Conservation (phyloP, 2,888 invertebrate species). For the Patella depressa region DNA sequence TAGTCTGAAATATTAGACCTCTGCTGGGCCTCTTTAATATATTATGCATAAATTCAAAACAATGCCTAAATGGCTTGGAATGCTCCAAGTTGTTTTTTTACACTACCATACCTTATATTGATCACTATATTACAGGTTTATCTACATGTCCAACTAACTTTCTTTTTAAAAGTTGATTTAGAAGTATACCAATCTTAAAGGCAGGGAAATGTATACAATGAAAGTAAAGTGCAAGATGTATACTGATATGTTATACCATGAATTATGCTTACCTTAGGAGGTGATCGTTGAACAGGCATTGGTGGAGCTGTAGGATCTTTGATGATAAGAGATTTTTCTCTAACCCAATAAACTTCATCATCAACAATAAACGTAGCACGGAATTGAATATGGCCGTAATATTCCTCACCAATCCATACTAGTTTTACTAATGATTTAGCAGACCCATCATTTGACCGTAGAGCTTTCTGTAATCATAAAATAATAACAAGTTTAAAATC, state of each 20-base stretch:
- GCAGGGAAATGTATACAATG: background rate
- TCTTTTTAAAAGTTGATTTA: no score
- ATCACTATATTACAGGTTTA: no score
- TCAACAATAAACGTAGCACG: conserved; percentile 60
- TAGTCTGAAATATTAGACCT: no score
- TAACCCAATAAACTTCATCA: conserved; percentile 60
- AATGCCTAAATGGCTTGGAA: no score
- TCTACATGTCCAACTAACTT: no score
- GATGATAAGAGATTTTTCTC: conserved; percentile 58
- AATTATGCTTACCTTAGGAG: conserved; percentile 42
- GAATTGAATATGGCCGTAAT: conserved; percentile 56
- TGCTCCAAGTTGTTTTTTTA: no score
- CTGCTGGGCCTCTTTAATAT: no score
- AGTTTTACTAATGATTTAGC: conserved; percentile 46
- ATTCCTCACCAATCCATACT: conserved; percentile 52
- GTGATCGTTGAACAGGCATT: conserved; percentile 39
- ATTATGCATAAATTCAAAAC: no score
- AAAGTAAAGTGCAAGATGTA: background rate
- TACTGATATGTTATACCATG: background rate
- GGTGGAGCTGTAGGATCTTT: conserved; percentile 46
- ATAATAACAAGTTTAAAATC: background rate
- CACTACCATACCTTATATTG: no score
- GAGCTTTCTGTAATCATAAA: conserved; percentile 41
- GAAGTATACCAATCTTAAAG: no score
- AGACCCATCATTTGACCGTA: conserved; percentile 40